Base-by-base conservation (phyloP, 2,888 invertebrate species). In the Diaperis boleti region DNA sequence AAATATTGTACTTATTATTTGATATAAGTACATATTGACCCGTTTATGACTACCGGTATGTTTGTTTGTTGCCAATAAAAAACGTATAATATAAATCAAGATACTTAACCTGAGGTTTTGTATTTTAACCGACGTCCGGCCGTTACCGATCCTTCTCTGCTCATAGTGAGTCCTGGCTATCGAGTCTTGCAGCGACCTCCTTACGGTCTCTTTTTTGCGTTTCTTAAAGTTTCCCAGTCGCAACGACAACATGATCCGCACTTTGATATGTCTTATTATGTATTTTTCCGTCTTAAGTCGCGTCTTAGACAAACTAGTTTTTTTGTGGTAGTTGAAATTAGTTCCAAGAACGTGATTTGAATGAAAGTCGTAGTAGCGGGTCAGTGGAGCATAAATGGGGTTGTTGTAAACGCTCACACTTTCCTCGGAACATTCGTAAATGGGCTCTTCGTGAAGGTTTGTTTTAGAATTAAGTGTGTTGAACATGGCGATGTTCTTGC, bases 241-340 rank as follows among this genome's bases (percentile, higher is more conserved):
- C 64, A 90, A 79, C 7, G 89, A 88, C 70, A 90, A 80, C 85
- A 90, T 88, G 44, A 90, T 86, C 10, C 89, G 82, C 13, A 90
- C 86, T 59, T 88, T 83, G 15, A 90, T 86, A 73, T 89, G 87
- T 15, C 88, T 81, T 52, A 87, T 87, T 1, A 88, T 85, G 71
- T 86, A 85, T 65, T 86, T 84, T 69, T 88, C 87, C 59, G 85
- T 85, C 14, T 49, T 47, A 13, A 15, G 29, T 4, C 84, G 80
- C 10, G 76, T 55, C 65, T 73, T 73, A 13, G 67, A 57, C 29
- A 64, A 33, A 31, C 39, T 10, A 14, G 31, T 11, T 8, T 10
- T 11, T 22, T n/a, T 33, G 4, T 22, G 47, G 45, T 56, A 49
- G 2, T 63, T 22, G 41, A 52, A 57, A 14, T 47, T 42, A 1